A percentile compares a stretch with the other conserved stretches of the same genome.
Evolutionary conservation across 2,888 invertebrate genomes (phyloP).

Genomic region (Abscondita cerata): DNA sequence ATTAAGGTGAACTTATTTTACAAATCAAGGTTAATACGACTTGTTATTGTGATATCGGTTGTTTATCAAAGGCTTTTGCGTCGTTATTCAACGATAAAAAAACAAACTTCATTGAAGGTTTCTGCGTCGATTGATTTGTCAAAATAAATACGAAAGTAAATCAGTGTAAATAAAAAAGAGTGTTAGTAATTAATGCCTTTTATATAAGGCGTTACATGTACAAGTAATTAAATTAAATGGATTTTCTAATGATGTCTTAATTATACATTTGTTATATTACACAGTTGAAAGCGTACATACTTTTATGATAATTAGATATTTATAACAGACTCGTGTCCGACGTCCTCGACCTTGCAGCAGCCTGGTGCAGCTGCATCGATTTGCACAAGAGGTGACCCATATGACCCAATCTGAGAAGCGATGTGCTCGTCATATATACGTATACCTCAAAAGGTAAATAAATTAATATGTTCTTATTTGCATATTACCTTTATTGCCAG

Average conservation of each 20-base stretch:
- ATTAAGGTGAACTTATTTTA: slow-evolving; percentile 12
- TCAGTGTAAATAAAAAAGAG: no score
- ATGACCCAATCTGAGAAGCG: slow-evolving; percentile 25
- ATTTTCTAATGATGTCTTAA: no score
- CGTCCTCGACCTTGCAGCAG: slow-evolving; percentile 53
- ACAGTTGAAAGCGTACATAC: slow-evolving; percentile 11
- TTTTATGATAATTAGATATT: slow-evolving; percentile 34
- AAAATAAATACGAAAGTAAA: not conserved
- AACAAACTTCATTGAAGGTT: slow-evolving; percentile 9
- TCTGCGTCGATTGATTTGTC: not conserved
- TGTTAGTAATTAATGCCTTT: no score
- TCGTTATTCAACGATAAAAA: slow-evolving; percentile 4
- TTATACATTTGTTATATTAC: not conserved
- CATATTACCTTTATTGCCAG: not conserved
- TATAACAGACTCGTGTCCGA: slow-evolving; percentile 35
- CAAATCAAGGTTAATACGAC: slow-evolving; percentile 10
- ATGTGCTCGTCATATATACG: slow-evolving; percentile 23
- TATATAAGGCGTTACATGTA: no score
- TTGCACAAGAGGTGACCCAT: slow-evolving; percentile 50
- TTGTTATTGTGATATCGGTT: slow-evolving; percentile 16
- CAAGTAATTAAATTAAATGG: no score
- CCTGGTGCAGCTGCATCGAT: slow-evolving; percentile 54
- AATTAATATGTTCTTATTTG: no score
- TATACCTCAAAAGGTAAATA: slow-evolving; percentile 1
- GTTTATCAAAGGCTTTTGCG: slow-evolving; percentile 15